Base-by-base conservation (phyloP, 1,140 invertebrate genomes). In the Pomacea maculata region DNA sequence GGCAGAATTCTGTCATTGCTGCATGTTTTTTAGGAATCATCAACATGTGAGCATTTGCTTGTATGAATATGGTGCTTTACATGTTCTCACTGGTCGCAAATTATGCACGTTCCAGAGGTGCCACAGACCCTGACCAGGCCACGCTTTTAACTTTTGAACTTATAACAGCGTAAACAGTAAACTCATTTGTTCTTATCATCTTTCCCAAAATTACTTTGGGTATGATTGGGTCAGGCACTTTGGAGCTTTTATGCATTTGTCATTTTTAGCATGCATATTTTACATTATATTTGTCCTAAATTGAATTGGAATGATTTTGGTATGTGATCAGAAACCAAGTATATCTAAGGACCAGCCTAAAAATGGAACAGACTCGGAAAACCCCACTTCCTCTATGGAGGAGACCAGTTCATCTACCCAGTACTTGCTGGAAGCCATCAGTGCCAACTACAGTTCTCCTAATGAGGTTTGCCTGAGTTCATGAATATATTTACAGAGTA, bases 401-500 rank as follows among this genome's bases (percentile, higher is more conserved):
- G 84, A 85, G 54, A 85, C 86, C 63, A 83, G 81, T 64, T 85
- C 84, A 21, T 86, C 86, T 57, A 81, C 84, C n/a, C 64, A 85
- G 80, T 86, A 85, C 64, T 71, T 86, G 17, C 72, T 86, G 70
- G 86, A 86, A 25, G 78, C 74, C 70, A 82, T 67, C 75, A 67
- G 61, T 2, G 75, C 14, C 8, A 77, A 77, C 75, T 54, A 52
- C 63, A 78, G 77, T 19, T 78, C 77, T 3, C 77, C 76, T 45
- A 78, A 78, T 78, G 77, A 78, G 77, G 77, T 78, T 15, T 61
- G 57, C 57, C 4, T 11, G 57, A 61, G 57, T 61, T 61, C 15
- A 61, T 61, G 15, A 45, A 45, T 45, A 45, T 45, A 45, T 45
- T 45, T 45, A 45, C 34, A 45, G 6, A 45, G 34, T 45, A 45